These are phyloP conservation scores for Pterophyllum scalare DNA, from an alignment of 2,113 vertebrate species.

Conservation along the genomic window DNA sequence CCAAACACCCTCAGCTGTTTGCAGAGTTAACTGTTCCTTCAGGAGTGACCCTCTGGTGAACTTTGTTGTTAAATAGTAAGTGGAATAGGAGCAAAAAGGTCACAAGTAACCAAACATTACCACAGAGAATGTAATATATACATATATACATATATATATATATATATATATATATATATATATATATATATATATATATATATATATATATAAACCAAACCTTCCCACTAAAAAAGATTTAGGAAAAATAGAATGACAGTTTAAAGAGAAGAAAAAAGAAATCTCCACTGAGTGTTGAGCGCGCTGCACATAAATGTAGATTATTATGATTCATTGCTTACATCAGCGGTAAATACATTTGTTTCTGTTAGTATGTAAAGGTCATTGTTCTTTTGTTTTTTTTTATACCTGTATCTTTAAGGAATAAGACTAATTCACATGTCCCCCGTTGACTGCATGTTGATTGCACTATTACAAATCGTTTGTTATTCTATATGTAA, in stretches of 20 bases:
- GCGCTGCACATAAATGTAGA: not conserved
- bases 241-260: not conserved
- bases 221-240: not conserved
- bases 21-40: conserved; percentile 25
- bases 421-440: not conserved
- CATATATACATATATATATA: no score
- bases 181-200: no score
- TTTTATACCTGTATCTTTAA: not conserved
- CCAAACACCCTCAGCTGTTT: conserved; percentile 31
- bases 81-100: not conserved
- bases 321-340: not conserved
- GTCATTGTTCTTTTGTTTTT: no score
- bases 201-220: no score
- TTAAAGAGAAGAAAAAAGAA: not conserved
- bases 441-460: not conserved
- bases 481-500: not conserved
- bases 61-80: conserved; percentile 20
- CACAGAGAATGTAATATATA: not conserved
- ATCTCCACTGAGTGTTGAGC: not conserved
- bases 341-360: not conserved
- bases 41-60: conserved; percentile 29
- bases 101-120: not conserved
- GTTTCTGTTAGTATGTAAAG: not conserved
- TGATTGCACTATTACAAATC: not conserved
- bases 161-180: no score